phyloP scores from a whole-genome alignment of 1,140 invertebrate genomes.

The Paramacrobiotus metropolitanus region DNA sequence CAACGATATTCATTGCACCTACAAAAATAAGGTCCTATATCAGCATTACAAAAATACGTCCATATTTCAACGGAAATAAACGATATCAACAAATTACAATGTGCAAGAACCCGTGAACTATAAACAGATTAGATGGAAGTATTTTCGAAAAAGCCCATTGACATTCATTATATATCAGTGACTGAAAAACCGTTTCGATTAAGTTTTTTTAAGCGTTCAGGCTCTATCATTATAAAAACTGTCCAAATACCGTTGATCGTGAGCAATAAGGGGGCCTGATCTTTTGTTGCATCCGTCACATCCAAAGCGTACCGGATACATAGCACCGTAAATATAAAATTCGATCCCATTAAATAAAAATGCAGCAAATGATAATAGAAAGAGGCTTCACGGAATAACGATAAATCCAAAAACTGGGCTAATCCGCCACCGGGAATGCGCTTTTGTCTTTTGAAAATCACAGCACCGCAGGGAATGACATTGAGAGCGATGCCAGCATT shows the following conservation, averaged over 20 bases:
- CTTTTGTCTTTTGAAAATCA: slow-evolving; percentile 15
- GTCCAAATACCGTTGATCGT: too few species aligned
- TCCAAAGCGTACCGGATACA: not conserved
- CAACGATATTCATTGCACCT: not conserved
- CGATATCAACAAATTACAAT: too few species aligned
- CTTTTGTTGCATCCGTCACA: not conserved
- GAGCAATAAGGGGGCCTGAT: not conserved
- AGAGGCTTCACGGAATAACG: slow-evolving; percentile 9
- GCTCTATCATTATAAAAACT: too few species aligned
- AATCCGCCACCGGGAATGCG: slow-evolving; percentile 16
- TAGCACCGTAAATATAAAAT: not conserved
- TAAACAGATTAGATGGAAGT: too few species aligned
- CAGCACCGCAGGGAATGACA: slow-evolving; percentile 19
- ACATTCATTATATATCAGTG: too few species aligned
- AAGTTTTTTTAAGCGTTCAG: too few species aligned
- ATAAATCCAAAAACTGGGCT: not conserved
- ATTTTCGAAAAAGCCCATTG: too few species aligned
- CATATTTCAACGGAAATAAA: not conserved
- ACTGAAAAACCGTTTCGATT: too few species aligned
- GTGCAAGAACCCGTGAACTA: too few species aligned
- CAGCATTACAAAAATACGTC: not conserved
- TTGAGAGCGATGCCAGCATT: slow-evolving; percentile 18
- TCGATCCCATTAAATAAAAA: not conserved
- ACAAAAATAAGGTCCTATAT: not conserved
- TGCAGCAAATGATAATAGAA: slow-evolving; percentile 16